Evolutionary conservation across 2,113 vertebrate species (phyloP).

Genomic region (Rallus limicola): DNA sequence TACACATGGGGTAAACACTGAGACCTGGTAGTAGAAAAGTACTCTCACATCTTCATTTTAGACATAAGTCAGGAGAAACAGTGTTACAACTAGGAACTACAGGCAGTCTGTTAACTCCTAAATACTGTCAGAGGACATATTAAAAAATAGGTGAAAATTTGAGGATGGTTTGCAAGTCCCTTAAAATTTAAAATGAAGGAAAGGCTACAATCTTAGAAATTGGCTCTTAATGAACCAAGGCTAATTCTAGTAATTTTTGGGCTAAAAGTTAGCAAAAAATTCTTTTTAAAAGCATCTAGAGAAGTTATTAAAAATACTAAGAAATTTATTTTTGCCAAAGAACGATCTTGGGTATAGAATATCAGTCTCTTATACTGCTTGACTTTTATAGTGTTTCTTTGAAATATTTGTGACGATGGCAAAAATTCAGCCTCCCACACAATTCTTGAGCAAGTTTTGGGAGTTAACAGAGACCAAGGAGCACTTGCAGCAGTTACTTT

Average conservation of each 20-base stretch:
- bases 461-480: neutral
- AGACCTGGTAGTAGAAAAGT: neutral
- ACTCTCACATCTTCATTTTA: neutral
- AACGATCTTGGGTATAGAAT: neutral
- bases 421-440: neutral
- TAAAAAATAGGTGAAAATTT: neutral
- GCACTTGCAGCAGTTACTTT: neutral
- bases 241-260: neutral
- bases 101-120: neutral
- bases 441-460: neutral
- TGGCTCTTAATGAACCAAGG: neutral
- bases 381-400: neutral
- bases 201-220: neutral
- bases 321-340: neutral
- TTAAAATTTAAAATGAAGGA: neutral
- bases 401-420: neutral
- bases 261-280: neutral
- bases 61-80: neutral
- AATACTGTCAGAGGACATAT: neutral
- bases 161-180: neutral
- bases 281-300: neutral
- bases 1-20: fast-evolving
- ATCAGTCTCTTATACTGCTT: neutral
- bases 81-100: neutral
- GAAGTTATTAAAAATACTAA: neutral